Conservation (phyloP, 2,888 invertebrate genomes). For the Myopa testacea region DNA sequence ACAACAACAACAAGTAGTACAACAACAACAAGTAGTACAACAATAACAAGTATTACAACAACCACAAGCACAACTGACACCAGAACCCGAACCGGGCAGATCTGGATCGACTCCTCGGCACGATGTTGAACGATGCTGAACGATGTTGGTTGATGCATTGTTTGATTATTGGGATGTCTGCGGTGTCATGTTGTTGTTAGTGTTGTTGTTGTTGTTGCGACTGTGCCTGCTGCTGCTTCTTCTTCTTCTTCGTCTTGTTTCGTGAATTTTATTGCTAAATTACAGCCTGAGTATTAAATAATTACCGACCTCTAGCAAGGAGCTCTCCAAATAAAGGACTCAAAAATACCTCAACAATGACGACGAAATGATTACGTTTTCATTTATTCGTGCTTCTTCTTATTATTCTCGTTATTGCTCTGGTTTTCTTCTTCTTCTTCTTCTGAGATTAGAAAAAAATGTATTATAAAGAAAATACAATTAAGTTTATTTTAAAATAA, state of each 20-base stretch:
- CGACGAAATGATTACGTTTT: constrained; percentile 26
- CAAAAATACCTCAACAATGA: not conserved
- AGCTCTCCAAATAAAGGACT: not conserved
- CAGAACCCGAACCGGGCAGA: not conserved
- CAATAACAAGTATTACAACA: too few species aligned
- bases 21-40: too few species aligned
- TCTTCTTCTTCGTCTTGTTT: not conserved
- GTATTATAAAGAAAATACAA: not conserved
- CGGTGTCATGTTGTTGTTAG: not conserved
- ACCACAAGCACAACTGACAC: not conserved
- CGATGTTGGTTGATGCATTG: not conserved
- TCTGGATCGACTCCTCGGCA: not conserved
- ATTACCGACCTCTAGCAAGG: constrained; percentile 30
- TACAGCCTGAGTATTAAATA: constrained; percentile 43
- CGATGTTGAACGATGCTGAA: not conserved
- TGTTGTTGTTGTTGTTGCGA: constrained; percentile 23
- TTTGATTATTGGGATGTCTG: not conserved
- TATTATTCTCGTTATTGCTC: not conserved
- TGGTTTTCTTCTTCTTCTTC: not conserved
- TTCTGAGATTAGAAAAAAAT: not conserved
- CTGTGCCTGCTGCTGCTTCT: not conserved
- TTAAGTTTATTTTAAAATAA: constrained; percentile 18
- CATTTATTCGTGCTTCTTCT: constrained; percentile 10
- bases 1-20: too few species aligned
- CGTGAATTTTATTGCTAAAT: constrained; percentile 36